Conservation (phyloP, 2,888 invertebrate species). For the Halocaridina rubra region DNA sequence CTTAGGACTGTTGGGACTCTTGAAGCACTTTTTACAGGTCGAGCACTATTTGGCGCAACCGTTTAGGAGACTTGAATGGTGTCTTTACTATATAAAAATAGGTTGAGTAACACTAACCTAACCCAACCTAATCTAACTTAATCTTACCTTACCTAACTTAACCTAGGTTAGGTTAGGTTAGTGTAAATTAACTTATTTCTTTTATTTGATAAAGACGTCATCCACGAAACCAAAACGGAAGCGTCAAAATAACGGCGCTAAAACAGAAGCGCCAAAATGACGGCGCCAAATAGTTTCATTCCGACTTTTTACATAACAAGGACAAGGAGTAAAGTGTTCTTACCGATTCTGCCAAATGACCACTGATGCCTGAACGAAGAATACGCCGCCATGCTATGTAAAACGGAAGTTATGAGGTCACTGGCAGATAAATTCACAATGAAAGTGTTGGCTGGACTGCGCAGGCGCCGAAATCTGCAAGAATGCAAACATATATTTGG, state of each 20-base stretch:
- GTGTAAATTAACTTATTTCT: too few species aligned
- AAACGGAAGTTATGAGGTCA: slow-evolving; percentile 67
- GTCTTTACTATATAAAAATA: too few species aligned
- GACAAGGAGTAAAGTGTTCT: slow-evolving; percentile 45
- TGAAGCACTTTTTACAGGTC: too few species aligned
- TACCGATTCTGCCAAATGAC: slow-evolving; percentile 70
- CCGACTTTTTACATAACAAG: too few species aligned
- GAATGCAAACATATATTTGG: too few species aligned
- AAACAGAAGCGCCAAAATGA: not conserved
- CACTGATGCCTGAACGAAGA: slow-evolving; percentile 68
- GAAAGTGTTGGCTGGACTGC: slow-evolving; percentile 68
- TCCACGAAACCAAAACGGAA: not conserved
- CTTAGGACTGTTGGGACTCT: too few species aligned
- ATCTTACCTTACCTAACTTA: not conserved
- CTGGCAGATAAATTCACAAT: slow-evolving; percentile 68
- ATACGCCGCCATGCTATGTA: slow-evolving; percentile 68
- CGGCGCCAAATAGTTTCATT: too few species aligned
- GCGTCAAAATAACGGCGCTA: not conserved
- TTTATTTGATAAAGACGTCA: not conserved
- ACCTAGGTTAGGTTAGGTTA: too few species aligned
- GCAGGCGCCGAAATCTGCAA: slow-evolving; percentile 67
- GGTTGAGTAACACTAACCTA: too few species aligned
- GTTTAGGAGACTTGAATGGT: too few species aligned
- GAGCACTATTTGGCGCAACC: too few species aligned
- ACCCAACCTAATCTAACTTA: not conserved